These are phyloP conservation scores for Perdita meconis DNA, from an alignment of 2,888 invertebrate genomes.

Conservation along the genomic window DNA sequence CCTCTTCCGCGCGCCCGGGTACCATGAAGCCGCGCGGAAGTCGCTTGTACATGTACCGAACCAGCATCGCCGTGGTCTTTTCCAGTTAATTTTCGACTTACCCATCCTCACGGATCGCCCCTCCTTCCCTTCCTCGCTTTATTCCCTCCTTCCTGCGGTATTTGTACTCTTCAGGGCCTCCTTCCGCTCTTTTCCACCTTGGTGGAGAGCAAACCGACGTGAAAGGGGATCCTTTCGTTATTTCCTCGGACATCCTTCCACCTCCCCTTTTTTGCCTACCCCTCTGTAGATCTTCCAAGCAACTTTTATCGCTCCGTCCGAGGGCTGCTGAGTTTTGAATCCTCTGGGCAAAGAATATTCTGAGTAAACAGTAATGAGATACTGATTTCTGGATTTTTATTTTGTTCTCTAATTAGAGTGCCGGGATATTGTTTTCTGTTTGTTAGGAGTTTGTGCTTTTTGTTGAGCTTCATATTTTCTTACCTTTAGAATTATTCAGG, in stretches of 20 bases:
- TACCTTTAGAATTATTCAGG: too few relatives aligned
- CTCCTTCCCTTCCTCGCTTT: background rate
- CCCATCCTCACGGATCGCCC: constrained; percentile 29
- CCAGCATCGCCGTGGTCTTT: constrained; percentile 28
- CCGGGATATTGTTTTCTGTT: too few relatives aligned
- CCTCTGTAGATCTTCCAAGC: background rate
- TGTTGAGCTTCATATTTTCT: too few relatives aligned
- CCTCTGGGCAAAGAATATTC: too few relatives aligned
- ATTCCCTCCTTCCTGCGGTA: background rate
- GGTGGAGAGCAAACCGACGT: background rate
- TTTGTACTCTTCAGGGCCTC: background rate
- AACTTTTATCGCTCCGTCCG: background rate
- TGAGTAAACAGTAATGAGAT: too few relatives aligned
- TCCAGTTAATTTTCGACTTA: constrained; percentile 58
- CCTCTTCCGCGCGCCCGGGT: constrained; percentile 15
- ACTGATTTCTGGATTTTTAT: too few relatives aligned
- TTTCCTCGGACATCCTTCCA: background rate
- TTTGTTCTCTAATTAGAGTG: too few relatives aligned
- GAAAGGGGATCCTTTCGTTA: background rate
- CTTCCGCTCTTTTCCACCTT: background rate
- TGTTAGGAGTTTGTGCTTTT: too few relatives aligned
- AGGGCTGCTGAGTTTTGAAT: too few relatives aligned
- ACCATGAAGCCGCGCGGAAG: constrained; percentile 29
- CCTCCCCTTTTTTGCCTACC: background rate
- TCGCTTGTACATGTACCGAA: constrained; percentile 19